phyloP scores from a whole-genome alignment of 2,113 vertebrate genomes.

The Raphicerus campestris region DNA sequence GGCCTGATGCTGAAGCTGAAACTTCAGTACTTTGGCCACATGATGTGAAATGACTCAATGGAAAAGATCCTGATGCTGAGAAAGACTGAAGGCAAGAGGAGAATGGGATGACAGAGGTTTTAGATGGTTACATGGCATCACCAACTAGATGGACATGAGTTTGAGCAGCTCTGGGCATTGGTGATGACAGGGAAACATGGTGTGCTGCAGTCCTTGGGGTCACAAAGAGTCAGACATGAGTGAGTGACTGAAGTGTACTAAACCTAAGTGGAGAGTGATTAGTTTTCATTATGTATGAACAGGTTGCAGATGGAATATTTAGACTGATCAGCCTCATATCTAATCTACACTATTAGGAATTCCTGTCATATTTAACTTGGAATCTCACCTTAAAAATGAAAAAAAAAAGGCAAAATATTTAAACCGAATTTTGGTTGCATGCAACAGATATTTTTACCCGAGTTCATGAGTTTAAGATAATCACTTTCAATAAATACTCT shows the following conservation, averaged over 20 bases:
- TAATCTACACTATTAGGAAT: background rate
- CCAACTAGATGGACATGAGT: background rate
- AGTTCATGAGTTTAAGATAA: background rate
- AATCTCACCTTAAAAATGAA: background rate
- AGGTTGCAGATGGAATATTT: background rate
- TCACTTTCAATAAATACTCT: background rate
- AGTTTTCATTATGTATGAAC: background rate
- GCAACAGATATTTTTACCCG: background rate
- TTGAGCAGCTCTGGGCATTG: background rate
- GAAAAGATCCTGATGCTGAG: background rate
- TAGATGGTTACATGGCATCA: background rate
- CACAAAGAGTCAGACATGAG: accelerated
- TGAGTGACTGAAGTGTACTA: background rate
- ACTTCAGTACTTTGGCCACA: background rate
- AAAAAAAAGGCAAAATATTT: background rate
- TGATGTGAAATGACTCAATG: background rate
- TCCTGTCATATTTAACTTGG: background rate
- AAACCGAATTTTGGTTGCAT: background rate
- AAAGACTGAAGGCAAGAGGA: background rate
- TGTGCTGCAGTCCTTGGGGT: background rate
- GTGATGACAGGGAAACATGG: background rate
- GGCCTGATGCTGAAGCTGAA: background rate
- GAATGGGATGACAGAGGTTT: background rate
- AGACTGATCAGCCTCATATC: background rate
- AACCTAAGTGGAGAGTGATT: background rate